phyloP scores from a whole-genome alignment of 2,113 vertebrate genomes.

The Amblyopsis rosae region DNA sequence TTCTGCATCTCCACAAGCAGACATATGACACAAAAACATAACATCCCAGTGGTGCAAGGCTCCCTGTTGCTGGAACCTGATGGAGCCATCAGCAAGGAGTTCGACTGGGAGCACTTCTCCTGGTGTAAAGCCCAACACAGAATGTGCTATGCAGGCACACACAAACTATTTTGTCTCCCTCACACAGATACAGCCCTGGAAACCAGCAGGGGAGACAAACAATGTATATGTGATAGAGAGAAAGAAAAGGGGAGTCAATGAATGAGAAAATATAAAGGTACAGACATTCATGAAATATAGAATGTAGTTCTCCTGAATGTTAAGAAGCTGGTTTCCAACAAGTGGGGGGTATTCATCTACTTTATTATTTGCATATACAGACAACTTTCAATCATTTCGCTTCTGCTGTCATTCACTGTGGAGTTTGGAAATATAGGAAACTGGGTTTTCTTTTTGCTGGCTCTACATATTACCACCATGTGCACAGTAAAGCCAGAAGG shows the following conservation, averaged over 20 bases:
- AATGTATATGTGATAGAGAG: slow-evolving; percentile 13
- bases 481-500: slow-evolving; percentile 17
- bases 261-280: slow-evolving; percentile 38
- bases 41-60: slow-evolving; percentile 31
- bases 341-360: slow-evolving; percentile 32
- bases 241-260: slow-evolving; percentile 16
- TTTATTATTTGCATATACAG: slow-evolving; percentile 49
- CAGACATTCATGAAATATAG: slow-evolving; percentile 29
- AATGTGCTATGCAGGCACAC: slow-evolving; percentile 56
- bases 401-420: too few relatives aligned
- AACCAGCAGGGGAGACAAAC: slow-evolving; percentile 52
- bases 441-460: slow-evolving; percentile 35
- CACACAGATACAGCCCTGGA: slow-evolving; percentile 68
- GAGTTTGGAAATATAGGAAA: slow-evolving; percentile 13
- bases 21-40: neutral
- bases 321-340: slow-evolving; percentile 43
- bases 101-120: slow-evolving; percentile 58
- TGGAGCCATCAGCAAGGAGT: slow-evolving; percentile 68
- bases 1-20: slow-evolving; percentile 1
- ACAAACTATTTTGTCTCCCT: slow-evolving; percentile 76
- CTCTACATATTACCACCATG: slow-evolving; percentile 41
- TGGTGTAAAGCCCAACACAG: slow-evolving; percentile 60
- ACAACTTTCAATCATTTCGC: slow-evolving; percentile 14
- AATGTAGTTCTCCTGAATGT: slow-evolving; percentile 57
- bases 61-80: slow-evolving; percentile 69